Percentiles rank a stretch among this genome's conserved stretches.
Conservation (phyloP, 2,888 invertebrate species). For the Fragum sueziense region DNA sequence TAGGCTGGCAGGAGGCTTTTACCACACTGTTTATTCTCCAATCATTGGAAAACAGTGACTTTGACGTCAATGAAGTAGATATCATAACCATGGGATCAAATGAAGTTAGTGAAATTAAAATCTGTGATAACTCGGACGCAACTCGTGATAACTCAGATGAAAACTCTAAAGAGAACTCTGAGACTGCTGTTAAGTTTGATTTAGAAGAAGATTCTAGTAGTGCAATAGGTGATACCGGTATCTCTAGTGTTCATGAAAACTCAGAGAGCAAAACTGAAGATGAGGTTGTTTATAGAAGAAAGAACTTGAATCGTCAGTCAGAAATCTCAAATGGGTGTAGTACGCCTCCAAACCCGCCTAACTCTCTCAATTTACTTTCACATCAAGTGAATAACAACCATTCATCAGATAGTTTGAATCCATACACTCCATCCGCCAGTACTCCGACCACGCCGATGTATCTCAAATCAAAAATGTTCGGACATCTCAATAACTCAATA, state of each 20-base stretch:
- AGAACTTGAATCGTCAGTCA: background rate
- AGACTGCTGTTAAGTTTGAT: background rate
- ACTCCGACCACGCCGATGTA: conserved; percentile 70
- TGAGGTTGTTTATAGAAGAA: background rate
- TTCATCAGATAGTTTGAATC: conserved; percentile 17
- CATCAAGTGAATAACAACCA: background rate
- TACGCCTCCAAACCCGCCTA: background rate
- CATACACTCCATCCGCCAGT: conserved; percentile 15
- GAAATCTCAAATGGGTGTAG: background rate
- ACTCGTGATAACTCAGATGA: conserved; percentile 10
- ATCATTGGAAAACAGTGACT: conserved; percentile 42
- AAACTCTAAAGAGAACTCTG: background rate
- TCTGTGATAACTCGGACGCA: conserved; percentile 14
- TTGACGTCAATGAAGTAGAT: conserved; percentile 37
- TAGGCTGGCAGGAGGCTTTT: conserved; percentile 85
- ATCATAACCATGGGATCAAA: conserved; percentile 26
- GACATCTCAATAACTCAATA: conserved; percentile 63
- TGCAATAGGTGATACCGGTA: background rate
- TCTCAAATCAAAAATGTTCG: conserved; percentile 63
- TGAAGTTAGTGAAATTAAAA: conserved; percentile 24
- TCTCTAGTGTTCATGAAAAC: background rate
- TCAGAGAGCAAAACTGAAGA: background rate
- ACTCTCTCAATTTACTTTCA: conserved; percentile 21
- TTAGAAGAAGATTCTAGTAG: background rate
- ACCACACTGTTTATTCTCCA: conserved; percentile 74